These are phyloP conservation scores for Lepidurus packardi DNA, from an alignment of 1,140 invertebrate genomes.

Conservation along the genomic window DNA sequence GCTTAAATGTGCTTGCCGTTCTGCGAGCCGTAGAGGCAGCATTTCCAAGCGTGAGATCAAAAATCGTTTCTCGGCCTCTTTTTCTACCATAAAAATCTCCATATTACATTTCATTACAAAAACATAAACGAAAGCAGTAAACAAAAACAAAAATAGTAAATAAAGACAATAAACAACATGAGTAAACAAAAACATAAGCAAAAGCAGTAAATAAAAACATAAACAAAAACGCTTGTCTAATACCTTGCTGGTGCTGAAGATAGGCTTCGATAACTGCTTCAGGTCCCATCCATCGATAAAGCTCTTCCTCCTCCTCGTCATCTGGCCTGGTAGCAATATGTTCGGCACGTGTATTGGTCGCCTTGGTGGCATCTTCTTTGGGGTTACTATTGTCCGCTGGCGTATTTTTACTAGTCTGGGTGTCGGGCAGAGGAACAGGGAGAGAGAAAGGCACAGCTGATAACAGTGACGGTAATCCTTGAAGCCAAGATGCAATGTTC, in stretches of 20 bases:
- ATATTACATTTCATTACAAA: not conserved
- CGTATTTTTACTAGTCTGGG: not conserved
- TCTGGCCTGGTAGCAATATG: not conserved
- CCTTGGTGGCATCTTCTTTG: not conserved
- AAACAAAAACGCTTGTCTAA: not conserved
- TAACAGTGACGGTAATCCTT: conserved; percentile 24
- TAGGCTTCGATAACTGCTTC: conserved; percentile 46
- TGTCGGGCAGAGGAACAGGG: not conserved
- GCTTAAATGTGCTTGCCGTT: conserved; percentile 31
- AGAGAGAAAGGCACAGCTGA: not conserved
- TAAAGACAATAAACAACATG: not conserved
- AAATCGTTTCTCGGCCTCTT: conserved; percentile 27
- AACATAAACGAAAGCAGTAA: too few species aligned
- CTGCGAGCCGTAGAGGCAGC: conserved; percentile 29
- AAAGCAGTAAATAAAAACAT: not conserved
- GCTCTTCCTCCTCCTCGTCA: conserved; percentile 17
- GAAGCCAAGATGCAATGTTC: conserved; percentile 10
- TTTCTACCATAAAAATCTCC: conserved; percentile 13
- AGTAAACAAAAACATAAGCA: conserved; percentile 28
- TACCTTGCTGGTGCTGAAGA: conserved; percentile 45
- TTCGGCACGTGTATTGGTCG: not conserved
- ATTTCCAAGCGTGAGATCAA: conserved; percentile 26
- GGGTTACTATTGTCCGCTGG: not conserved
- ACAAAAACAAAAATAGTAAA: conserved; percentile 24
- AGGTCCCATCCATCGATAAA: conserved; percentile 41